phyloP scores from a whole-genome alignment of 2,797 vertebrate genomes.

The Cygnus olor region DNA sequence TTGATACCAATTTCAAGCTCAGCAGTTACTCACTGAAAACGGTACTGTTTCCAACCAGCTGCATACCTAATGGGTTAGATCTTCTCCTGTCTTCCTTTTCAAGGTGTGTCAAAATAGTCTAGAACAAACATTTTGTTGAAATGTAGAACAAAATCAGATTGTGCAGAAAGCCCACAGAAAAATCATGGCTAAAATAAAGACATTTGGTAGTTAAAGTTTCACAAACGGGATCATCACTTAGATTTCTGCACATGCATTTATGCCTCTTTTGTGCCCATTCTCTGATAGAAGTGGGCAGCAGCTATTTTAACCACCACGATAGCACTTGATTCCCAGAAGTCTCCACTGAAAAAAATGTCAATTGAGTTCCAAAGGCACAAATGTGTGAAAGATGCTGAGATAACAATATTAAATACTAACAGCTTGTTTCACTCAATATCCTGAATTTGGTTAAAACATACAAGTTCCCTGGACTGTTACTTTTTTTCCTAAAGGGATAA shows the following conservation, averaged over 20 bases:
- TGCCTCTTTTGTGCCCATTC: neutral
- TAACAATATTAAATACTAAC: neutral
- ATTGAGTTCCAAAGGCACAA: neutral
- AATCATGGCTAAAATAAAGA: neutral
- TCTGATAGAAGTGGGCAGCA: neutral
- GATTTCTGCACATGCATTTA: neutral
- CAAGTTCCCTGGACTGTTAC: neutral
- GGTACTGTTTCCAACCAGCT: accelerated
- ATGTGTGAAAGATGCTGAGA: neutral
- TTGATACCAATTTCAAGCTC: neutral
- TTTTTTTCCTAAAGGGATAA: neutral
- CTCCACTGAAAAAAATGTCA: neutral
- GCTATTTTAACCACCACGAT: neutral
- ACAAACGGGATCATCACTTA: neutral
- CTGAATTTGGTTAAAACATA: neutral
- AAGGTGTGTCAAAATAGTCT: neutral
- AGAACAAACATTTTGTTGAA: neutral
- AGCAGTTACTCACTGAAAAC: neutral
- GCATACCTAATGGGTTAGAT: neutral
- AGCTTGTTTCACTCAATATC: neutral
- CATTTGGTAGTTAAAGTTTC: neutral
- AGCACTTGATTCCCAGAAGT: neutral
- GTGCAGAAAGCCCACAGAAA: neutral
- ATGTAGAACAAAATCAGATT: neutral
- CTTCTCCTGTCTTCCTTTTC: neutral